These are phyloP conservation scores for Acanthopleura granulata DNA, from an alignment of 2,888 invertebrate species.

Conservation along the genomic window DNA sequence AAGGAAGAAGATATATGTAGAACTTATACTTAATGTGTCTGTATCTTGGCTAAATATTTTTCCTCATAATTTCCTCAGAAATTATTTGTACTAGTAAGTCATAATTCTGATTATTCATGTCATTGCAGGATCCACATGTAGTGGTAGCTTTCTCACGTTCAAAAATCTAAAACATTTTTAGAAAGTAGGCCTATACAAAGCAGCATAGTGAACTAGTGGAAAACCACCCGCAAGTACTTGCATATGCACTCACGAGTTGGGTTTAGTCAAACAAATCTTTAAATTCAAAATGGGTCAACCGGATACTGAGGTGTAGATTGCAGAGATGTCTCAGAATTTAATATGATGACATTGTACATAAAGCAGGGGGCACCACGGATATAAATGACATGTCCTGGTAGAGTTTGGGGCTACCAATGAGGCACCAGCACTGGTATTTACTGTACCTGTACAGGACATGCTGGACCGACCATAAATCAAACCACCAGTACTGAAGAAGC, in stretches of 20 bases:
- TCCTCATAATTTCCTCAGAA: not conserved
- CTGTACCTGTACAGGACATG: not conserved
- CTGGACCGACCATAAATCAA: not conserved
- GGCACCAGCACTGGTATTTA: too few species aligned
- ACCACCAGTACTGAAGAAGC: not conserved
- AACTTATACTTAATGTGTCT: too few species aligned
- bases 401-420: too few species aligned
- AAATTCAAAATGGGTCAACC: conserved; percentile 6
- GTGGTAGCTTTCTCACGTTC: not conserved
- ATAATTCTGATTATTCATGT: not conserved
- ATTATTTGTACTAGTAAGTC: not conserved
- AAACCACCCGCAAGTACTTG: too few species aligned
- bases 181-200: too few species aligned
- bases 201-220: too few species aligned
- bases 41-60: too few species aligned
- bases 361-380: too few species aligned
- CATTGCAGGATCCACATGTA: not conserved
- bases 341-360: too few species aligned
- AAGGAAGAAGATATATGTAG: too few species aligned
- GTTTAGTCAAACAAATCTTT: not conserved
- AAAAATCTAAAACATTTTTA: not conserved
- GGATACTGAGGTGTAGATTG: not conserved
- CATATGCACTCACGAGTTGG: not conserved
- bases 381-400: too few species aligned
- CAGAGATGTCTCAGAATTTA: too few species aligned